Base-by-base conservation (phyloP, 2,797 vertebrate genomes). In the Rousettus madagascariensis region DNA sequence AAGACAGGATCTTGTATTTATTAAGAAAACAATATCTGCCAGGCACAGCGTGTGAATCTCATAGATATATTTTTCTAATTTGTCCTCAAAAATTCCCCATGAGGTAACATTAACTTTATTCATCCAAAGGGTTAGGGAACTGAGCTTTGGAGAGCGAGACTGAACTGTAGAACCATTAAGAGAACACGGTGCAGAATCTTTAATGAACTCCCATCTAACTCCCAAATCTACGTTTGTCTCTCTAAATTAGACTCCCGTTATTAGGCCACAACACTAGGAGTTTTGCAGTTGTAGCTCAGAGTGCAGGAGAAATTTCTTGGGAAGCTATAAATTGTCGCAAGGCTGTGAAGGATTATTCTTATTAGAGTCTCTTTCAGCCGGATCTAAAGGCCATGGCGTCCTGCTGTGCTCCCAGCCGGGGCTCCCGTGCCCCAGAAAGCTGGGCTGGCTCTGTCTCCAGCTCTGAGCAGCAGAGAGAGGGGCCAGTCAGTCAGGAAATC, bases 401-500 rank as follows among this genome's bases (percentile, higher is more conserved):
- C 93, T 72, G 91, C 78, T 24, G 9, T 11, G 61, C 19, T 78
- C 86, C 66, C 36, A 26, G 80, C 69, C 8, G 20, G 59, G 66
- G 51, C 36, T 93, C 77, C 22, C 3, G 36, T 46, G 93, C 77
- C 71, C 33, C 30, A 1, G 22, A 55, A 72, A 61, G 51, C 71
- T 15, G 24, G 57, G 53, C 75, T 20, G 51, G n/a, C 53, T n/a
- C 83, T 19, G 28, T 49, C 49, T 43, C 53, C 16, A 13, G 65
- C 36, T n/a, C 65, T 2, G 8, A 65, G 69, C 84, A 75, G 53
- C n/a, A 28, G 22, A 13, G 49, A 12, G 26, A 72, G 69, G 88
- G 90, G 63, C 80, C 75, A 2, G 2, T 10, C 78, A 26, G 3
- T 20, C 96, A 96, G 97, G 97, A 97, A 96, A 85, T 91, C 87